These are phyloP conservation scores for Danio aesculapii DNA, from an alignment of 2,797 vertebrate genomes.

Conservation along the genomic window DNA sequence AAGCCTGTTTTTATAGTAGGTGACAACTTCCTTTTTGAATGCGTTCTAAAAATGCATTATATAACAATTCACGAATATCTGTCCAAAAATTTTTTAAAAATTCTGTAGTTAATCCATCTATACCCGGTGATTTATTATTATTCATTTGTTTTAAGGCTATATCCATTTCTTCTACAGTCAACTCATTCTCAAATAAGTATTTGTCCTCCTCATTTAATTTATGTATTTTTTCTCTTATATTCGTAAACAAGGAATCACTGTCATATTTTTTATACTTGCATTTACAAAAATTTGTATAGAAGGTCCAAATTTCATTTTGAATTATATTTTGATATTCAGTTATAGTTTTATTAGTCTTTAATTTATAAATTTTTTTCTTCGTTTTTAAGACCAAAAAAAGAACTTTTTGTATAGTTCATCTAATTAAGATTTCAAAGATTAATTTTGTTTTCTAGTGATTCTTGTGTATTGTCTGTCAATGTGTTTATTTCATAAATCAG, in stretches of 20 bases:
- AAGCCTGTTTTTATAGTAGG: background rate
- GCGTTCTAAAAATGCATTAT: conserved; percentile 3
- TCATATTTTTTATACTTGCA: background rate
- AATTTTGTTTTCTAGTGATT: background rate
- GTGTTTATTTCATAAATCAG: background rate
- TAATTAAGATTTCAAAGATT: background rate
- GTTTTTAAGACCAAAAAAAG: too few relatives aligned
- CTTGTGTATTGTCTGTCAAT: background rate
- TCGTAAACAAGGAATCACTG: background rate
- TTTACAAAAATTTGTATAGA: background rate
- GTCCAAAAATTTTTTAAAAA: background rate
- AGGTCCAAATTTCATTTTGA: background rate
- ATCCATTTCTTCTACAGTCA: background rate
- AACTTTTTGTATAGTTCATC: background rate
- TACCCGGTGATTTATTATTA: background rate
- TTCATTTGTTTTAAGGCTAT: background rate
- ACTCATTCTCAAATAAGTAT: background rate
- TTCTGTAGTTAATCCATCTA: background rate
- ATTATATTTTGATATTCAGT: background rate
- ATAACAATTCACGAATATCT: background rate
- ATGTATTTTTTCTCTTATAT: background rate
- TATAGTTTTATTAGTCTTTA: background rate
- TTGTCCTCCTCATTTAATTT: background rate
- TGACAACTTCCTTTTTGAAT: background rate
- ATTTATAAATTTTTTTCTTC: too few relatives aligned